Base-by-base conservation (phyloP, 1,140 invertebrate species). In the Atta colombica region DNA sequence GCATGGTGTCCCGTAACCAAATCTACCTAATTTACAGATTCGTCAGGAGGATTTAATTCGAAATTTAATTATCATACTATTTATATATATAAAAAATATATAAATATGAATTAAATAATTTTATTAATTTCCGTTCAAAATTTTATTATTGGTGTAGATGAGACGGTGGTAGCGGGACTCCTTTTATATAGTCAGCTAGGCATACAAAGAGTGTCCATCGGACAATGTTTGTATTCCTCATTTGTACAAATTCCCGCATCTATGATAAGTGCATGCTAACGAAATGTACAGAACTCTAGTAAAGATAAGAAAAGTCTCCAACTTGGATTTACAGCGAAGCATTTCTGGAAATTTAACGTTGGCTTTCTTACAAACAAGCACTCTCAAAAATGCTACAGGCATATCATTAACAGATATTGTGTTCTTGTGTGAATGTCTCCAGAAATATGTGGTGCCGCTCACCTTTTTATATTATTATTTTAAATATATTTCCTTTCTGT, bases 231-330 rank as follows among this genome's bases (percentile, higher is more conserved):
- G 45, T 86, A 82, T 63, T 81, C 25, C 68, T 86, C 68, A 71
- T 82, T 82, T 86, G 68, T 82, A 82, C 45, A 86, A 81, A 16
- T 86, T 86, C 77, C 77, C 49, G 65, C 55, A 45, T 49, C 77
- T 86, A 86, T 55, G 66, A 86, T 78, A 86, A 81, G 85, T 82
- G 85, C 85, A 86, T 86, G 85, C 85, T 81, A 71, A 86, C 78
- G 53, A 82, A 80, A 71, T 82, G 51, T 86, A 45, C 66, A 49
- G 58, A 68, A 49, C n/a, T 82, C 31, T 61, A 82, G 77, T 55
- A 18, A 71, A 69, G 68, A 74, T 63, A 61, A 74, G 39, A 82
- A 58, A 45, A 74, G 68, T 82, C n/a, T 55, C 69, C 39, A 61
- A 75, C 45, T 61, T 84, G 28, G 14, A 84, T 75, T 61, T 63